Conservation (phyloP, 2,113 vertebrate genomes). For the Andinoacara biseriatus region DNA sequence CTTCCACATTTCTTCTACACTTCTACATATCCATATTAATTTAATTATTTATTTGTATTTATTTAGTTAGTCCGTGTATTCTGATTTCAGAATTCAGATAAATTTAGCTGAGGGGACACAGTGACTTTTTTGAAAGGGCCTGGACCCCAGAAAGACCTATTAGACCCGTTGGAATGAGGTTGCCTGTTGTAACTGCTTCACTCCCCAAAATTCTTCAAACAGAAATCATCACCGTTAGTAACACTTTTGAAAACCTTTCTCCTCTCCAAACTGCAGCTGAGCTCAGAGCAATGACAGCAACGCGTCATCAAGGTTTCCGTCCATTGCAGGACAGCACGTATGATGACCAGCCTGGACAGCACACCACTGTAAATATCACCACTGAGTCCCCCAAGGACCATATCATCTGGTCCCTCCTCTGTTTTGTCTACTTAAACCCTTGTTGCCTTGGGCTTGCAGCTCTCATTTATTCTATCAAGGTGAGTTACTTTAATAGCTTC, state of each 20-base stretch:
- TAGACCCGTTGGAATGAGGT: no score
- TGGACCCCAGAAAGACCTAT: background rate
- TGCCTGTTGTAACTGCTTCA: no score
- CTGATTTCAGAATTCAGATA: background rate
- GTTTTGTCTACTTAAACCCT: slow-evolving; percentile 17
- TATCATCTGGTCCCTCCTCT: slow-evolving; percentile 65
- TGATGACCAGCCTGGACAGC: no score
- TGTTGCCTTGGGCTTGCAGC: slow-evolving; percentile 64
- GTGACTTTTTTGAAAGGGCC: background rate
- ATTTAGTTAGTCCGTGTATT: background rate
- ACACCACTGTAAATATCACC: background rate
- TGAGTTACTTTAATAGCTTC: slow-evolving; percentile 1
- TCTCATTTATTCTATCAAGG: slow-evolving; percentile 65
- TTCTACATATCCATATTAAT: background rate
- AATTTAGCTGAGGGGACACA: background rate
- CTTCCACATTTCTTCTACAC: no score
- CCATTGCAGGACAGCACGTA: background rate
- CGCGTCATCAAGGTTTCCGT: background rate
- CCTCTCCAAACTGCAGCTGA: background rate
- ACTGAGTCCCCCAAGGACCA: slow-evolving; percentile 34
- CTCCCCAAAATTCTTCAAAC: background rate
- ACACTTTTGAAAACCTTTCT: no score
- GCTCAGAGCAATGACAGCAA: background rate
- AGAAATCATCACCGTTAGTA: no score
- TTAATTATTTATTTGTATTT: background rate